Conservation (phyloP, 2,888 invertebrate genomes). For the Melanchra persicariae region DNA sequence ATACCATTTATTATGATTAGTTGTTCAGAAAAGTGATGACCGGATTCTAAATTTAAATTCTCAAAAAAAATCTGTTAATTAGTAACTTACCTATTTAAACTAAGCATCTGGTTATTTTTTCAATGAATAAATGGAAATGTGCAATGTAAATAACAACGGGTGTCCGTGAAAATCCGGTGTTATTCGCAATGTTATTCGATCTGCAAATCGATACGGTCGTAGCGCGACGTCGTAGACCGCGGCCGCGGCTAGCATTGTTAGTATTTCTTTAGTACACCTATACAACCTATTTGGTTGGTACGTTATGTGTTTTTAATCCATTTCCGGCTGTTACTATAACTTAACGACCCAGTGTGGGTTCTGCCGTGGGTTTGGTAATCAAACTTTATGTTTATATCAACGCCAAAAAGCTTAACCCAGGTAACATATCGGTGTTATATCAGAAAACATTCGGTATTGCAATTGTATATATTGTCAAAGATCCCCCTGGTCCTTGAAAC, state of each 20-base stretch:
- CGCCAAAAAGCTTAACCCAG: neutral
- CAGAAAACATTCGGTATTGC: neutral
- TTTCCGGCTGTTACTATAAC: constrained; percentile 18
- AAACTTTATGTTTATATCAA: too few species aligned
- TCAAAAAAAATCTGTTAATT: too few species aligned
- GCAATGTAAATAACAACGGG: constrained; percentile 27
- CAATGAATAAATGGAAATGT: neutral
- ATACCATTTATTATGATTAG: too few species aligned
- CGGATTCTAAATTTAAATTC: too few species aligned
- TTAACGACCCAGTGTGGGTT: neutral
- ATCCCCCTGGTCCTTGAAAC: neutral
- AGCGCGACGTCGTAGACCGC: constrained; percentile 10
- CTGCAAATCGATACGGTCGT: constrained; percentile 58
- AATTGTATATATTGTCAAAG: neutral
- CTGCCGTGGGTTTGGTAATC: neutral
- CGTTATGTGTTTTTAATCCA: constrained; percentile 15
- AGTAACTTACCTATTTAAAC: too few species aligned
- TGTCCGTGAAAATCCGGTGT: constrained; percentile 65
- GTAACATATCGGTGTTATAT: neutral
- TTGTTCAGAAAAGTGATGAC: too few species aligned
- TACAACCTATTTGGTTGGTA: constrained; percentile 13
- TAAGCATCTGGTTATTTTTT: too few species aligned
- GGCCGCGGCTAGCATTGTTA: constrained; percentile 30
- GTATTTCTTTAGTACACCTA: constrained; percentile 37
- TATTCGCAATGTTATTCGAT: constrained; percentile 61